Evolutionary conservation across 2,888 invertebrate species (phyloP), one percentile per base, ranked within the genome.

Genomic region (Rugalucina vietnamica): DNA sequence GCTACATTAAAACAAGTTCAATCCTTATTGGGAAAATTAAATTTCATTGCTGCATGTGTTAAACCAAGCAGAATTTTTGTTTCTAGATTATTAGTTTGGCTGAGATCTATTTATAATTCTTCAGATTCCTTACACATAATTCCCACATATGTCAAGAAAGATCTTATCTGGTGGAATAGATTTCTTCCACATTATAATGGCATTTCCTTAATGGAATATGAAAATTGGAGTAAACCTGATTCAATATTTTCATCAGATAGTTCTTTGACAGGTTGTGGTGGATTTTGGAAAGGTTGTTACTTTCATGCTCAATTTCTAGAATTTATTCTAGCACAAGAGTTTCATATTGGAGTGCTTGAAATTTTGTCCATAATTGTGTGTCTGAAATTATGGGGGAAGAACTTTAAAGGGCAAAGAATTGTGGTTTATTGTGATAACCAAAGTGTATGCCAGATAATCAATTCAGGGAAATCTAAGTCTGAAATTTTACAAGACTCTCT

Each of bases 401-500:
- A 10, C 37, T 54, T 81, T 71, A 32, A 43, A 3, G n/a, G 76
- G 8, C 57, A 43, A 27, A 73, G 18, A n/a, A 74, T 79, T 65
- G n/a, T 69, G 8, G n/a, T 79, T 74, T 49, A 57, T 21, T 78
- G 54, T 82, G 75, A 79, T 34, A 79, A 79, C 65, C 37, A 37
- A 57, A 74, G 69, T 21, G 70, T 69, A 0, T 80, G 80, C 37
- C 36, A 54, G 43, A 73, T 72, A n/a, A 12, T 82, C 0, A 77
- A 79, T 65, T 36, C 74, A 24, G 79, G 79, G 32, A 74, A 77
- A 49, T 24, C 82, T 27, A 73, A 37, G n/a, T 77, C 74, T 57
- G 8, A 24, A 3, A 74, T 80, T 76, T 50, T 85, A 34, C 82
- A 82, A 43, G 21, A 49, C 32, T 80, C 74, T 78, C 72, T 85